Evolutionary conservation across 2,888 invertebrate genomes (phyloP).

Genomic region (Oxyteleia sp.): DNA sequence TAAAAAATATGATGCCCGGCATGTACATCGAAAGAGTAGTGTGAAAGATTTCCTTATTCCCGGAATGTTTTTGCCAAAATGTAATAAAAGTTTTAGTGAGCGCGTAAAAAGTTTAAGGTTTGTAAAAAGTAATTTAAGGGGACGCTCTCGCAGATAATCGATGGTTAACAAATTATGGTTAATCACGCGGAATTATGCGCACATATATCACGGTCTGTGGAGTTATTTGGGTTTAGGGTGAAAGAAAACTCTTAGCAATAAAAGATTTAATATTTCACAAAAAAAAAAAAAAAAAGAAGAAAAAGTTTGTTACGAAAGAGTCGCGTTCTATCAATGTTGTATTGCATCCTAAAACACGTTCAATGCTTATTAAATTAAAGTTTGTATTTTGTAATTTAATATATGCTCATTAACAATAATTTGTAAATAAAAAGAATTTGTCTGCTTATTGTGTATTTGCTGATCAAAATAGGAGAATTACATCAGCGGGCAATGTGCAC

Average conservation of each 20-base stretch:
- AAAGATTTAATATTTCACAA: not conserved
- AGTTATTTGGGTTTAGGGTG: not conserved
- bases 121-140: not conserved
- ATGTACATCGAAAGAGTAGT: too few species aligned
- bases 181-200: not conserved
- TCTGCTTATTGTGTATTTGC: slow-evolving; percentile 9
- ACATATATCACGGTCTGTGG: not conserved
- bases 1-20: too few species aligned
- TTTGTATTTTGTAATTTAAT: too few species aligned
- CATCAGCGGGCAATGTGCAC: slow-evolving; percentile 35
- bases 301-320: too few species aligned
- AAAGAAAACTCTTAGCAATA: not conserved
- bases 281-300: too few species aligned
- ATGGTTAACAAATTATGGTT: not conserved
- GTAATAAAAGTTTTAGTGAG: not conserved
- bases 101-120: slow-evolving; percentile 5
- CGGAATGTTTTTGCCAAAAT: not conserved
- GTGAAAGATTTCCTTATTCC: not conserved
- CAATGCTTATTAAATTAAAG: too few species aligned
- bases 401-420: too few species aligned
- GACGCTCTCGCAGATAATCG: not conserved
- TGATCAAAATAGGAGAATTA: slow-evolving; percentile 24
- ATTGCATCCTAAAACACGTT: too few species aligned
- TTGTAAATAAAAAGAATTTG: not conserved
- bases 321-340: too few species aligned